A percentile compares a stretch with the other conserved stretches of the same genome.
Evolutionary conservation across 2,888 invertebrate genomes (phyloP).

Genomic region (Poecilus cupreus): DNA sequence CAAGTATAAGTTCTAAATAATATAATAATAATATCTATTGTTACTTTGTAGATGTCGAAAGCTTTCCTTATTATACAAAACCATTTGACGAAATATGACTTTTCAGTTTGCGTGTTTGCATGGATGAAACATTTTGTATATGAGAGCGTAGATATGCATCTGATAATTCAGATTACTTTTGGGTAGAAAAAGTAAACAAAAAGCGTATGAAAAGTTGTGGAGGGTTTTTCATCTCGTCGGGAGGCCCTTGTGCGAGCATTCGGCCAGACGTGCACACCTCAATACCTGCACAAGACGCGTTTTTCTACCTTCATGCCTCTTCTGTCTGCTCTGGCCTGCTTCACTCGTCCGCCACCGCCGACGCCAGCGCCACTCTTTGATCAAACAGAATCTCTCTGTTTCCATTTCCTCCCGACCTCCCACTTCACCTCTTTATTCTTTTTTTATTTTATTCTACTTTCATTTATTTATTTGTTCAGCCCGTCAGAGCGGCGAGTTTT

Average conservation of each 20-base stretch:
- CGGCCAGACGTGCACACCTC: slow-evolving; percentile 70
- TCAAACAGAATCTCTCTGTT: slow-evolving; percentile 63
- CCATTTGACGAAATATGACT: no score
- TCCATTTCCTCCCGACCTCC: neutral
- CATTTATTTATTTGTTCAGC: slow-evolving; percentile 50
- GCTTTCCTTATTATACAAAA: no score
- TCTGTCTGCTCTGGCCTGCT: slow-evolving; percentile 41
- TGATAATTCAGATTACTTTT: slow-evolving; percentile 51
- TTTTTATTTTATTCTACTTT: slow-evolving; percentile 43
- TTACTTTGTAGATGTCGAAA: no score
- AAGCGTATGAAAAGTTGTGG: slow-evolving; percentile 56
- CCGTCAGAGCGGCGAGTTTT: neutral
- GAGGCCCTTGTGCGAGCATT: slow-evolving; percentile 69
- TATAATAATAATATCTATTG: no score
- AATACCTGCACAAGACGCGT: slow-evolving; percentile 71
- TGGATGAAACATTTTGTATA: no score
- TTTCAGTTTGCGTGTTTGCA: no score
- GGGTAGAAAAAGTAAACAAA: slow-evolving; percentile 46
- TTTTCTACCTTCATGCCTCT: slow-evolving; percentile 67
- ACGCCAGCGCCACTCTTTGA: slow-evolving; percentile 65
- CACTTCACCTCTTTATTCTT: slow-evolving; percentile 26
- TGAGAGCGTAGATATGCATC: slow-evolving; percentile 24
- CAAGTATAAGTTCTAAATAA: no score
- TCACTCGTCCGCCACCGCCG: no score
- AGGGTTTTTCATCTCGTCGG: slow-evolving; percentile 50